Base-by-base conservation (phyloP, 2,888 invertebrate genomes). In the Stramonita haemastoma region DNA sequence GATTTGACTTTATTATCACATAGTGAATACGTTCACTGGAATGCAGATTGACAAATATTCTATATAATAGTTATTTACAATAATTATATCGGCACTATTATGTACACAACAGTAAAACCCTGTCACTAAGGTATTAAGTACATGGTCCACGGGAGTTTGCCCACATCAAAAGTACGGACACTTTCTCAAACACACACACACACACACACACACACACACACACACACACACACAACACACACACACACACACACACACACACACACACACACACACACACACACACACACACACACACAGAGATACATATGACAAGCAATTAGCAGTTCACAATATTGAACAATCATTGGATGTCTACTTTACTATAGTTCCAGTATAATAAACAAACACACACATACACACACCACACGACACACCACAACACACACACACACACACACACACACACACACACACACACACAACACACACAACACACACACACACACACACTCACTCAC, bases 171-270 rank as follows among this genome's bases (percentile, higher is more conserved):
- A 73, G 46, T 46, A 46, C 8, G 46, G 46, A 46, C 4, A 46
- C 46, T 46, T 5, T 46, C 8, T 46, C 46, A 46, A 2, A 46
- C 46, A 26, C n/a, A 73, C n/a, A 1, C 22, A 22, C 22, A 70
- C 70, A 70, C 70, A 70, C 70, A 70, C 70, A 70, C 70, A 70
- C 70, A 70, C 70, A 70, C 70, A 70, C 70, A 70, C 70, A 70
- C 70, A 70, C 46, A 46, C 46, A 46, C 46, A 26, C n/a, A 73
- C n/a, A 1, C 22, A 22, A 26, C n/a, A 73, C n/a, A 1, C 22
- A 22, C 46, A 46, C 46, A 46, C 46, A 26, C n/a, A 73, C n/a
- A 1, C 22, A 22, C 46, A 46, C 46, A 46, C 46, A 26, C n/a
- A 73, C n/a, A 1, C 22, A 22, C 46, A 46, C 46, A 46, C 46